These are phyloP conservation scores for Aphyosemion australe DNA, from an alignment of 2,113 vertebrate species.

Conservation along the genomic window DNA sequence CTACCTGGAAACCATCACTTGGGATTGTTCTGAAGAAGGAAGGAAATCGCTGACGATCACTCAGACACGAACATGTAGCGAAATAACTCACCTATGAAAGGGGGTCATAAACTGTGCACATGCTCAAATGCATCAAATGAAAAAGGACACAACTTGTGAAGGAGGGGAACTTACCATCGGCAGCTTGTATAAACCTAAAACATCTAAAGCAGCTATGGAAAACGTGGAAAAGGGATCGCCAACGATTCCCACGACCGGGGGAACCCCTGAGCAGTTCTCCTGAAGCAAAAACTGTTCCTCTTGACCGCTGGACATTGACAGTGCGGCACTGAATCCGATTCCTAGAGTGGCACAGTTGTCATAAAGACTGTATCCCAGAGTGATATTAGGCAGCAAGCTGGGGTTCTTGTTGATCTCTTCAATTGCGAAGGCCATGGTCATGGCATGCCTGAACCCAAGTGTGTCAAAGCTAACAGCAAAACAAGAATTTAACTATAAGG, in stretches of 20 bases:
- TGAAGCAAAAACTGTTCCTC: constrained; percentile 41
- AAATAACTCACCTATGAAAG: constrained; percentile 62
- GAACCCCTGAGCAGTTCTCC: constrained; percentile 48
- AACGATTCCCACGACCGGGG: constrained; percentile 69
- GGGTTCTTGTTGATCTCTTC: constrained; percentile 72
- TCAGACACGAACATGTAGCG: constrained; percentile 63
- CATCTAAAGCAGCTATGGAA: constrained; percentile 70
- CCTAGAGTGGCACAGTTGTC: constrained; percentile 71
- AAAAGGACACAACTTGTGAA: neutral
- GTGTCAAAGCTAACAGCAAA: constrained; percentile 56
- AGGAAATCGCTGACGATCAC: constrained; percentile 54
- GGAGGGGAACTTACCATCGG: constrained; percentile 58
- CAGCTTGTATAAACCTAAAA: constrained; percentile 65
- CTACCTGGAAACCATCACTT: constrained; percentile 47
- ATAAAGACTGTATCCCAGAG: constrained; percentile 70
- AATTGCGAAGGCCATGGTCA: constrained; percentile 71
- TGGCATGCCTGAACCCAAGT: constrained; percentile 63
- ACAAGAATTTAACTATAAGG: neutral
- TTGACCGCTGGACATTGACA: constrained; percentile 55
- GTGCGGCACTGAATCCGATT: constrained; percentile 68
- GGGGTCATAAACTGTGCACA: neutral
- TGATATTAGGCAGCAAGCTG: constrained; percentile 65
- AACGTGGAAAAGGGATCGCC: constrained; percentile 71
- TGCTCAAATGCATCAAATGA: neutral
- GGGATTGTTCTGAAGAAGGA: constrained; percentile 59